Evolutionary conservation across 2,888 invertebrate species (phyloP).

Genomic region (Epirrhoe tristata): DNA sequence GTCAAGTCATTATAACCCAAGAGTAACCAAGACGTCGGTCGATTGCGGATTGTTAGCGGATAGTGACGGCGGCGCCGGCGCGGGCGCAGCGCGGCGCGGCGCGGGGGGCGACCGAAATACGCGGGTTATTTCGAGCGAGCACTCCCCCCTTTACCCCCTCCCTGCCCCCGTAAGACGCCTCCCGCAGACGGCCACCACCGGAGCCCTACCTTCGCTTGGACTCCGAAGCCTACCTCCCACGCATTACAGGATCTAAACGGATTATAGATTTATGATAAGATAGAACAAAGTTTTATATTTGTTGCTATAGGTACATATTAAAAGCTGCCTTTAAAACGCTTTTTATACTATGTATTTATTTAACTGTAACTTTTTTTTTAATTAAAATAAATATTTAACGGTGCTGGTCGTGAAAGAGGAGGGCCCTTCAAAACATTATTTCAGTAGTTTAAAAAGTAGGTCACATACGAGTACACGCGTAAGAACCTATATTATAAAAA

Average conservation of each 20-base stretch:
- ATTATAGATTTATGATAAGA: background rate
- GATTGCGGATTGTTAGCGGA: conserved; percentile 96
- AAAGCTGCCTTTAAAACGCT: no score
- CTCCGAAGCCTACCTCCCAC: background rate
- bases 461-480: no score
- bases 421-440: no score
- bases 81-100: conserved; percentile 54
- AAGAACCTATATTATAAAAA: no score
- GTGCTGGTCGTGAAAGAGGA: no score
- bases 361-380: no score
- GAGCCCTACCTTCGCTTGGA: background rate
- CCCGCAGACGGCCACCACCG: conserved; percentile 31
- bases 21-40: conserved; percentile 96
- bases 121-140: conserved; percentile 80
- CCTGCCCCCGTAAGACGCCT: conserved; percentile 42
- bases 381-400: no score
- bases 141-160: conserved; percentile 68
- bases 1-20: conserved; percentile 92
- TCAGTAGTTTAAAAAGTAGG: no score
- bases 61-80: conserved; percentile 86
- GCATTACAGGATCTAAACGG: background rate
- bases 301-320: no score
- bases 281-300: background rate
- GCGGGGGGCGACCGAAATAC: conserved; percentile 79
- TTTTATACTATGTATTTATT: no score